A percentile compares a stretch with the other conserved stretches of the same genome.
Evolutionary conservation across 2,888 invertebrate genomes (phyloP).

Genomic region (Pseudococcus jackbeardsleyi): DNA sequence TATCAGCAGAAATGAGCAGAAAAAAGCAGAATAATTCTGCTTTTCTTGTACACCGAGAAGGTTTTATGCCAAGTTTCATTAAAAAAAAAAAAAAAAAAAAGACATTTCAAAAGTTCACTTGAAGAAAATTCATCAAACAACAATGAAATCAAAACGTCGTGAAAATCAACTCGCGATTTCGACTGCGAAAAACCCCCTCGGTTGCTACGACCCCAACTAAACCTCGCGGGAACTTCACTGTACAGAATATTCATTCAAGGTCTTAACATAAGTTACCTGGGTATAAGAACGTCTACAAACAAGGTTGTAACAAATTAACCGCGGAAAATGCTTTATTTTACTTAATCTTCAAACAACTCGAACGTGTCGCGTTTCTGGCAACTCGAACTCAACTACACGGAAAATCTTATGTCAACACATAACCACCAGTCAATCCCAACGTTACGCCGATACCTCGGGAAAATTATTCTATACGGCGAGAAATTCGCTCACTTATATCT

Average conservation of each 20-base stretch:
- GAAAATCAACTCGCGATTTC: no score
- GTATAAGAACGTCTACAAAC: not conserved
- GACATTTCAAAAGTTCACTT: no score
- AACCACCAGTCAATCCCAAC: constrained; percentile 23
- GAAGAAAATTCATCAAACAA: no score
- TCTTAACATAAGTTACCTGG: not conserved
- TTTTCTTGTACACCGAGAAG: no score
- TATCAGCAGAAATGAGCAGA: no score
- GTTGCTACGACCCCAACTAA: no score
- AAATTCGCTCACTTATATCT: not conserved
- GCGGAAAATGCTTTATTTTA: not conserved
- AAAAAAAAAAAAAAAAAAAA: no score
- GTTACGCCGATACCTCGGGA: not conserved
- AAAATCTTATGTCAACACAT: constrained; percentile 19
- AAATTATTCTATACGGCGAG: not conserved
- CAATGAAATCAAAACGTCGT: no score
- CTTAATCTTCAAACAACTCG: not conserved
- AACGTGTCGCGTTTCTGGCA: not conserved
- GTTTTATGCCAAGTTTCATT: no score
- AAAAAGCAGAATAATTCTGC: no score
- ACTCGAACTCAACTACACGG: not conserved
- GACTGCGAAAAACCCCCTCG: no score
- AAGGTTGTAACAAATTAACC: not conserved
- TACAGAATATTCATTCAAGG: not conserved
- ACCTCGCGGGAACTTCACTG: no score